Percentiles rank a stretch among this genome's conserved stretches.
phyloP scores from a whole-genome alignment of 2,113 vertebrate species.

The Oxyura jamaicensis region DNA sequence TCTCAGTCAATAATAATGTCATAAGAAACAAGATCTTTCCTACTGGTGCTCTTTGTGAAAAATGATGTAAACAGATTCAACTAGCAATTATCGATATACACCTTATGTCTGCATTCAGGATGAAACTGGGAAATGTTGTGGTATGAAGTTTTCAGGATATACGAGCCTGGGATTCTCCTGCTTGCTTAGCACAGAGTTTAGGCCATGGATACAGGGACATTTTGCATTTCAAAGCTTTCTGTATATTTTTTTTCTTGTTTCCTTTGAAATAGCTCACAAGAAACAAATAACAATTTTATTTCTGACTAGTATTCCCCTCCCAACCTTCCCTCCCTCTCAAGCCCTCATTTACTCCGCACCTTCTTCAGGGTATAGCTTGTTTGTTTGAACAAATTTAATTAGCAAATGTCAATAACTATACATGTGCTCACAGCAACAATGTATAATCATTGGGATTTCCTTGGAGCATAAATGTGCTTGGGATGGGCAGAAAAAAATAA shows the following conservation, averaged over 20 bases:
- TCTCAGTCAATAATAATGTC: neutral
- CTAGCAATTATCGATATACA: neutral
- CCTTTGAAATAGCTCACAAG: neutral
- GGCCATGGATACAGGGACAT: neutral
- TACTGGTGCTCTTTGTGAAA: neutral
- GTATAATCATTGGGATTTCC: neutral
- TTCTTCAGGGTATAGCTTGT: neutral
- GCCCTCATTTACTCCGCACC: neutral
- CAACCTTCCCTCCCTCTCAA: neutral
- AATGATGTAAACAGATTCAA: neutral
- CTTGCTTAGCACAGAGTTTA: neutral
- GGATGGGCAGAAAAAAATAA: neutral
- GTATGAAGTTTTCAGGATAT: neutral
- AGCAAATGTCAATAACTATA: slow-evolving; percentile 45
- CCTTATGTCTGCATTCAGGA: neutral
- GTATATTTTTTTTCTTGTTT: neutral
- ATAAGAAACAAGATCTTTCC: neutral
- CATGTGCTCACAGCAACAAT: neutral
- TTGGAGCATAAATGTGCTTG: neutral
- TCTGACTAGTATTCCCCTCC: neutral
- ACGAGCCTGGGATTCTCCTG: neutral
- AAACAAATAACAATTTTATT: neutral
- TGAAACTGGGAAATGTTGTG: neutral
- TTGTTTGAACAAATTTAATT: slow-evolving; percentile 52
- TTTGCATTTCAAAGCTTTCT: slow-evolving; percentile 5